phyloP scores from a whole-genome alignment of 2,113 vertebrate species.

The Nothocercus julius region DNA sequence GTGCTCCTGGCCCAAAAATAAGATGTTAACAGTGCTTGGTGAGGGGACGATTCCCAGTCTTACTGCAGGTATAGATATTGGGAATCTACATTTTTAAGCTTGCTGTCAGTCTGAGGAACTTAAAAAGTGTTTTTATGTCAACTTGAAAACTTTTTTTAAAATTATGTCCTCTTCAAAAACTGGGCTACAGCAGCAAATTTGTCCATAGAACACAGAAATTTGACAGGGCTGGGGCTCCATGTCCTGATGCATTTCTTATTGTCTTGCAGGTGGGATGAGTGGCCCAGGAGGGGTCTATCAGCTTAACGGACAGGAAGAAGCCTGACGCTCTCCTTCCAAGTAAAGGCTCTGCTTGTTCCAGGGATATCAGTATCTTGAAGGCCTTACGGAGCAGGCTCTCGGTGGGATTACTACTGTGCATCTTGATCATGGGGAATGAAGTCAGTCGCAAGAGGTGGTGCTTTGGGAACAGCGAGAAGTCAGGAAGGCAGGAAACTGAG shows the following conservation, averaged over 20 bases:
- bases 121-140: neutral
- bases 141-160: neutral
- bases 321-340: neutral
- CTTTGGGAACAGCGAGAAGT: neutral
- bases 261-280: neutral
- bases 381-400: neutral
- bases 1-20: neutral
- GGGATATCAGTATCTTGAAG: fast-evolving
- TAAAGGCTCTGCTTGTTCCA: neutral
- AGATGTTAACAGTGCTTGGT: neutral
- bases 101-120: neutral
- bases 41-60: neutral
- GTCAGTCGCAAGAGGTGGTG: neutral
- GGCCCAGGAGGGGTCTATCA: neutral
- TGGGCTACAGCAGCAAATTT: neutral
- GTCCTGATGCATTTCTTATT: neutral
- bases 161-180: neutral
- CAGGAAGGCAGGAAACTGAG: neutral
- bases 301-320: neutral
- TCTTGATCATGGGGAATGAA: conserved; percentile 6
- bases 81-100: neutral
- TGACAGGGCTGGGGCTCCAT: neutral
- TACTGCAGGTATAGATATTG: neutral
- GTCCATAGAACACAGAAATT: neutral
- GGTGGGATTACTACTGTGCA: fast-evolving